Percentiles rank a stretch among this genome's conserved stretches.
These are phyloP conservation scores for Hippopotamyrus pictus DNA, from an alignment of 2,797 vertebrate genomes.

Conservation along the genomic window DNA sequence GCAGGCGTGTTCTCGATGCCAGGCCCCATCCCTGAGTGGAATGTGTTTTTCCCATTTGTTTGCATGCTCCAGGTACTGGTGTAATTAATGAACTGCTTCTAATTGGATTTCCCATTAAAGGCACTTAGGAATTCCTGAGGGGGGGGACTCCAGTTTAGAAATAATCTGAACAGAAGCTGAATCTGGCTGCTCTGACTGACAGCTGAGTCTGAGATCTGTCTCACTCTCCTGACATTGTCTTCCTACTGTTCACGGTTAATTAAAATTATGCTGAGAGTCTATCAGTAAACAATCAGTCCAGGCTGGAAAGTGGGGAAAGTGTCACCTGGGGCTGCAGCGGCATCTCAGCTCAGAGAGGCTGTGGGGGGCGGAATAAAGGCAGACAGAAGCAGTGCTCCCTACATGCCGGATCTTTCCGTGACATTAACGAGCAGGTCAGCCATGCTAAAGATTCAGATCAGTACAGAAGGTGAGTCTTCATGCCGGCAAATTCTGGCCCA, in stretches of 20 bases:
- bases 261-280: neutral
- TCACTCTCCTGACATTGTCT: neutral
- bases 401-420: neutral
- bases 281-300: neutral
- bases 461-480: neutral
- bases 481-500: neutral
- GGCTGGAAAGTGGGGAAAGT: neutral
- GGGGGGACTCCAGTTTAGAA: neutral
- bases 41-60: slow-evolving; percentile 30
- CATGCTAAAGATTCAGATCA: neutral
- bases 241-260: neutral
- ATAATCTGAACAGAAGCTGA: slow-evolving; percentile 9
- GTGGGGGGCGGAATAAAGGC: neutral
- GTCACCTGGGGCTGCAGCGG: neutral
- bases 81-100: slow-evolving; percentile 44
- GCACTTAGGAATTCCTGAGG: slow-evolving; percentile 16
- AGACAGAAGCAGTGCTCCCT: neutral
- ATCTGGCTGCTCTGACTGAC: slow-evolving; percentile 11
- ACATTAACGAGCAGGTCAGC: neutral
- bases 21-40: slow-evolving; percentile 53
- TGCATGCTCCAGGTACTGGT: slow-evolving; percentile 29
- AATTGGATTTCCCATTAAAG: slow-evolving; percentile 27
- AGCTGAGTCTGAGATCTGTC: neutral
- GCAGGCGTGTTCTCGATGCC: slow-evolving; percentile 40
- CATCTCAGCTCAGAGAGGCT: neutral